phyloP scores from a whole-genome alignment of 2,797 vertebrate genomes.

The Mus caroli region DNA sequence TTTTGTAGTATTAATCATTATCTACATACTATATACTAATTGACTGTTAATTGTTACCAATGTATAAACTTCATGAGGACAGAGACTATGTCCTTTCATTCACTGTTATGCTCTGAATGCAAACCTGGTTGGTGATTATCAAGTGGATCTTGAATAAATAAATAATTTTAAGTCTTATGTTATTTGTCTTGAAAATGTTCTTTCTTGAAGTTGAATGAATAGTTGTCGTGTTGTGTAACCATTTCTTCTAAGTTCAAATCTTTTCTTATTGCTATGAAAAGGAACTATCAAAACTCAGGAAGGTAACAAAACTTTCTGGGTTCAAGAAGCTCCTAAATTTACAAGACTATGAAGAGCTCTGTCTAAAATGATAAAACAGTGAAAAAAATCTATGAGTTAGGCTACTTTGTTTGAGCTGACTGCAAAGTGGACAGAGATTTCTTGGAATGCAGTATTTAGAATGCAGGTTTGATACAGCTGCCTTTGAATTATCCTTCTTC shows the following conservation, averaged over 20 bases:
- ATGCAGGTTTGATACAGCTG: background rate
- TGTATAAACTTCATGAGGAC: background rate
- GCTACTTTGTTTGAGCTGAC: background rate
- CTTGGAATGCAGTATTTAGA: background rate
- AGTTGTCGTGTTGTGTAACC: background rate
- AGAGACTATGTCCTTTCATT: background rate
- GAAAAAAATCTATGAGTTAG: background rate
- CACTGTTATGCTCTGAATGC: background rate
- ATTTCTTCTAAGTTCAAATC: background rate
- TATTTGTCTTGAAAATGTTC: background rate
- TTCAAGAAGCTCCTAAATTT: background rate
- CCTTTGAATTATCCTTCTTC: background rate
- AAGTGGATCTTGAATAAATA: background rate
- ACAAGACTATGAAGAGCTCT: background rate
- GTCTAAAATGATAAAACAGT: background rate
- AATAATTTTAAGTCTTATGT: background rate
- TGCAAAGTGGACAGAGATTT: background rate
- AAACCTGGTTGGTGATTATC: background rate
- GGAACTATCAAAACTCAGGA: background rate
- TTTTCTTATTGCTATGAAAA: background rate
- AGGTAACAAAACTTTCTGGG: background rate
- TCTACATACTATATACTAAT: background rate
- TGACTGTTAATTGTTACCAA: background rate
- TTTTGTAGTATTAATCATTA: background rate
- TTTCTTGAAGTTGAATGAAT: background rate